Percentiles rank a stretch among this genome's conserved stretches.
Conservation (phyloP, 2,797 vertebrate genomes). For the Phrynocephalus guinanensis region DNA sequence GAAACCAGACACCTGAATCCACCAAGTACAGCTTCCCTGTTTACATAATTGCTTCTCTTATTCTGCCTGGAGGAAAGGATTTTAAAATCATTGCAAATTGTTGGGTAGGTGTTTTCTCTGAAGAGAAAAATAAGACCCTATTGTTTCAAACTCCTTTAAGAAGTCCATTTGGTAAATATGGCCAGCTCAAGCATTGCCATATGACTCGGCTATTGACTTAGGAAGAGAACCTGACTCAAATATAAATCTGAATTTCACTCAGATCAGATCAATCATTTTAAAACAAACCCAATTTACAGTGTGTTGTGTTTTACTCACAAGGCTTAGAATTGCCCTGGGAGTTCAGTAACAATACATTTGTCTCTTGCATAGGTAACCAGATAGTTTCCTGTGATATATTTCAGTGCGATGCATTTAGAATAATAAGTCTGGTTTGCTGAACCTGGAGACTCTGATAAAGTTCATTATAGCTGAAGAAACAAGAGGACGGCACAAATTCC, state of each 20-base stretch:
- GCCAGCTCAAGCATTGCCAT: not conserved
- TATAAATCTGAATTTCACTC: constrained; percentile 27
- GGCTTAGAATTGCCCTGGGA: constrained; percentile 27
- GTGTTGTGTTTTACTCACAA: constrained; percentile 30
- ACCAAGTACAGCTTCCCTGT: constrained; percentile 29
- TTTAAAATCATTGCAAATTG: not conserved
- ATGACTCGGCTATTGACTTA: constrained; percentile 19
- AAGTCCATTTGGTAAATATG: constrained; percentile 33
- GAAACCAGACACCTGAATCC: constrained; percentile 14
- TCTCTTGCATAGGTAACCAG: constrained; percentile 45
- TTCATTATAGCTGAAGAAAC: constrained; percentile 31
- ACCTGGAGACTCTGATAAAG: constrained; percentile 36
- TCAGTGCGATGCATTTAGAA: constrained; percentile 17
- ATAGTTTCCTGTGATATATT: constrained; percentile 22
- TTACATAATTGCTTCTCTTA: constrained; percentile 12
- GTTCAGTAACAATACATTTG: constrained; percentile 12
- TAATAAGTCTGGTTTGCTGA: constrained; percentile 31
- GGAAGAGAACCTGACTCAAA: constrained; percentile 29
- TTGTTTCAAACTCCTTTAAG: constrained; percentile 55
- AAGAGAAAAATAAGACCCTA: constrained; percentile 30
- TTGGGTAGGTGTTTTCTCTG: accelerated
- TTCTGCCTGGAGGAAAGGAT: not conserved
- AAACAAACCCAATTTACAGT: constrained; percentile 22
- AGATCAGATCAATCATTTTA: constrained; percentile 9
- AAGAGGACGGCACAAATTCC: not conserved